Base-by-base conservation (phyloP, 1,140 invertebrate genomes). In the Meloidogyne chitwoodi region DNA sequence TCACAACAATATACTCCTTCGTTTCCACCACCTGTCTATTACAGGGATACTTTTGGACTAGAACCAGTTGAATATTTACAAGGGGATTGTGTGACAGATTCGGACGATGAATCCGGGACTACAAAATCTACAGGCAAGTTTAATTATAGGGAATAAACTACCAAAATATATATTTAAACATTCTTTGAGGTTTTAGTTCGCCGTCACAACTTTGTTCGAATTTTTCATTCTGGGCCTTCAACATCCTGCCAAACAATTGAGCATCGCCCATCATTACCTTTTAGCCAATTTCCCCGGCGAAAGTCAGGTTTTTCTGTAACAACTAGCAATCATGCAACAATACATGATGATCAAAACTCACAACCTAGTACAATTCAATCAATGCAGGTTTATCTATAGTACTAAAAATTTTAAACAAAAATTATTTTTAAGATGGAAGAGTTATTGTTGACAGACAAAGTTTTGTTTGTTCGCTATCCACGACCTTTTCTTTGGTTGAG, bases 21-120 rank as follows among this genome's bases (percentile, higher is more conserved):
- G 34, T 86, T 85, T 77, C 85, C 84, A 22, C 83, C 84, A 29
- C 81, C 78, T 22, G 77, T 86, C 14, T 85, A 86, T 75, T 85
- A 85, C 61, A 80, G 84, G 27, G 84, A 85, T 41, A 85, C 84
- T 14, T 85, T 84, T 75, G 84, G 84, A 29, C 56, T 73, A 10
- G 56, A 73, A 73, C 71, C 71, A 64, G 71, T 38, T 34, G 71
- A 73, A n/a, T 38, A 73, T 73, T 63, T 73, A 22, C 71, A 63
- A 10, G 22, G 34, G 4, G 71, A 73, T 22, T 61, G 29, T 29
- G 29, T 24, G 65, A 74, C 74, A 73, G 41, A 65, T 74, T 77
- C 27, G 69, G 72, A 41, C 78, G 81, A 83, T 64, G 83, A 83
- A 73, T 80, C 78, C 19, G 81, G 65, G 14, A 84, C 83, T 34